Evolutionary conservation across 2,797 vertebrate species (phyloP).

Genomic region (Myotis pilosus): DNA sequence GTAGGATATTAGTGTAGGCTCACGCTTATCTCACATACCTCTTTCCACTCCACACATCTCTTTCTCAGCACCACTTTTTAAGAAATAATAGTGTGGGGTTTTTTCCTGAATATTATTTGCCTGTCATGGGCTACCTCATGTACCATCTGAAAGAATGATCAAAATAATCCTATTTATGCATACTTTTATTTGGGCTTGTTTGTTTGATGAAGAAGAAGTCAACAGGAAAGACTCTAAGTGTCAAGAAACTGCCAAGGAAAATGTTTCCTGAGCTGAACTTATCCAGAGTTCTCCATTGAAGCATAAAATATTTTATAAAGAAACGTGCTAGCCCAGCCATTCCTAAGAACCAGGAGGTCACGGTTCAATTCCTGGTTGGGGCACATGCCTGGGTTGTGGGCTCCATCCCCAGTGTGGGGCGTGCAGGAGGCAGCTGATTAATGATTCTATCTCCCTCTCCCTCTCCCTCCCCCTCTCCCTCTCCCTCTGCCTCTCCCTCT

Average conservation of each 20-base stretch:
- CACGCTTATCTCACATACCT: not conserved
- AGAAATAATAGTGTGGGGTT: not conserved
- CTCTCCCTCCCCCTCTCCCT: too few species aligned
- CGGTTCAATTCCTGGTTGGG: too few species aligned
- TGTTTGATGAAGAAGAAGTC: not conserved
- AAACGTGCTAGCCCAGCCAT: not conserved
- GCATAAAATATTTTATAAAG: not conserved
- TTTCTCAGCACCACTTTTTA: not conserved
- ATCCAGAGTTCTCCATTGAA: not conserved
- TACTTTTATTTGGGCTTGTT: not conserved
- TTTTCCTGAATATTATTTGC: not conserved
- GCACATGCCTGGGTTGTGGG: too few species aligned
- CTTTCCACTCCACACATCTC: not conserved
- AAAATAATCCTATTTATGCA: not conserved
- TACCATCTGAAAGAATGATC: not conserved
- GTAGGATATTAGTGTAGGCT: not conserved
- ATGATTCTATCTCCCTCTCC: too few species aligned
- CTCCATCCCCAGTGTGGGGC: too few species aligned
- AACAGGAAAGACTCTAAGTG: not conserved
- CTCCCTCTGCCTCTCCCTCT: too few species aligned
- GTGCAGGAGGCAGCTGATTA: too few species aligned
- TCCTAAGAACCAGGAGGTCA: too few species aligned
- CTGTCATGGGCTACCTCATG: not conserved
- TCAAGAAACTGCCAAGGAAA: not conserved
- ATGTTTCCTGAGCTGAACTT: not conserved